phyloP scores from a whole-genome alignment of 1,140 invertebrate genomes.

The Anagrus nilaparvatae region DNA sequence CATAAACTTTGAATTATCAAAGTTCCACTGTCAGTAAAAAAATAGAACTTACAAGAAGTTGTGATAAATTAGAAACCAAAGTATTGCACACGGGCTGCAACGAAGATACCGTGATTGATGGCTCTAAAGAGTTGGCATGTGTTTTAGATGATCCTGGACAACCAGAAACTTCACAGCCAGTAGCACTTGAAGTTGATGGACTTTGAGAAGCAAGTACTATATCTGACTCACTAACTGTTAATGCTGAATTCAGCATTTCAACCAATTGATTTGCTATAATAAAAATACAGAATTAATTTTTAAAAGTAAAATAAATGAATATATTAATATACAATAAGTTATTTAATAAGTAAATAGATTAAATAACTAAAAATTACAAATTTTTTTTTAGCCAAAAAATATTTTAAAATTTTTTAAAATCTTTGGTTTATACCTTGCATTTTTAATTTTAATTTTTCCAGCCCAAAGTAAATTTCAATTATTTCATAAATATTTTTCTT shows the following conservation, averaged over 20 bases:
- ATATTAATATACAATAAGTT: too few species aligned
- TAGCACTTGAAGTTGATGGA: conserved; percentile 14
- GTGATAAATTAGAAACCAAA: conserved; percentile 41
- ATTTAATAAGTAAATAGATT: too few species aligned
- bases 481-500: too few species aligned
- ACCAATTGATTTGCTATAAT: conserved; percentile 43
- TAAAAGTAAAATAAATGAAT: too few species aligned
- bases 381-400: too few species aligned
- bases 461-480: too few species aligned
- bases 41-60: conserved; percentile 39
- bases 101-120: conserved; percentile 32
- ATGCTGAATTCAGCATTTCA: conserved; percentile 42
- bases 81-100: conserved; percentile 41
- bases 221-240: conserved; percentile 45
- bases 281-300: too few species aligned
- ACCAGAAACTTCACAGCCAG: conserved; percentile 27
- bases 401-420: too few species aligned
- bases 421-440: too few species aligned
- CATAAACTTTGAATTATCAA: background rate
- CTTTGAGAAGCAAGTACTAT: conserved; percentile 34
- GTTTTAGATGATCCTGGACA: conserved; percentile 25
- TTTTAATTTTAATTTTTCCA: too few species aligned
- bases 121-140: conserved; percentile 30
- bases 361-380: too few species aligned
- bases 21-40: conserved; percentile 5